phyloP scores from a whole-genome alignment of 2,888 invertebrate genomes.

The Dione vanillae region DNA sequence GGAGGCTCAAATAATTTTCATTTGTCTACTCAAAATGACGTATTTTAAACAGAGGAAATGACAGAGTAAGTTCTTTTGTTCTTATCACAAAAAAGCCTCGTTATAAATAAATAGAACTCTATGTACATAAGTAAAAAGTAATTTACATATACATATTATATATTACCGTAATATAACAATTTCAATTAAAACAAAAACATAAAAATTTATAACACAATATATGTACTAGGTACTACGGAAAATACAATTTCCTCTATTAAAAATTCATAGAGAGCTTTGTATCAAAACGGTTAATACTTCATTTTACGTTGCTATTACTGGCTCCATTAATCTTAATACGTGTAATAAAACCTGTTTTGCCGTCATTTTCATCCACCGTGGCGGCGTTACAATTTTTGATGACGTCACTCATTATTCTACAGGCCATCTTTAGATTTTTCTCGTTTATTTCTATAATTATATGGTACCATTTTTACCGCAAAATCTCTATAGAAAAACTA shows the following conservation, averaged over 20 bases:
- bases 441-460: background rate
- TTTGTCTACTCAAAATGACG: too few relatives aligned
- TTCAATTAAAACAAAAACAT: too few relatives aligned
- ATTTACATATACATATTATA: too few relatives aligned
- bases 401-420: slow-evolving; percentile 37
- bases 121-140: too few relatives aligned
- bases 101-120: too few relatives aligned
- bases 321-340: slow-evolving; percentile 41
- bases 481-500: too few relatives aligned
- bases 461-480: background rate
- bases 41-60: too few relatives aligned
- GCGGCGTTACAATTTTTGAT: slow-evolving; percentile 40
- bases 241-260: background rate
- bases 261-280: slow-evolving; percentile 16
- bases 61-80: too few relatives aligned
- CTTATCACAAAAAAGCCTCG: too few relatives aligned
- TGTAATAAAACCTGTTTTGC: slow-evolving; percentile 39
- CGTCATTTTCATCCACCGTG: slow-evolving; percentile 33
- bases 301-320: slow-evolving; percentile 38
- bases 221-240: background rate
- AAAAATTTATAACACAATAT: too few relatives aligned
- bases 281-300: slow-evolving; percentile 22
- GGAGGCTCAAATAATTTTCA: too few relatives aligned
- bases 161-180: too few relatives aligned
- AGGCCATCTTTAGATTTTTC: background rate